These are phyloP conservation scores for Nothobranchius kuhntae DNA, from an alignment of 2,113 vertebrate genomes.

Conservation along the genomic window DNA sequence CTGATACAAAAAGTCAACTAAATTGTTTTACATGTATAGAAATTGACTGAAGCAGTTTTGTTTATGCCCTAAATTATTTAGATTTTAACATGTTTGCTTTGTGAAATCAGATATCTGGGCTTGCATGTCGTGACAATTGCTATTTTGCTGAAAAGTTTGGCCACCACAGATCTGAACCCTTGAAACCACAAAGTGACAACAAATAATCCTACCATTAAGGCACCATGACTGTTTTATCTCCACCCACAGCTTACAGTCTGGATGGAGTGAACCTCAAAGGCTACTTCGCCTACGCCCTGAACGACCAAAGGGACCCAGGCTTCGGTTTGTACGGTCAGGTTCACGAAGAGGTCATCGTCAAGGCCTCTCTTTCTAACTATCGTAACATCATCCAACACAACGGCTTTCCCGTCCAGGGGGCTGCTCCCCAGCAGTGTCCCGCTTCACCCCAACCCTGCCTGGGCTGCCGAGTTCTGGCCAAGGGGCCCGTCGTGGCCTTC, in stretches of 20 bases:
- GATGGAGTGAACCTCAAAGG: conserved; percentile 90
- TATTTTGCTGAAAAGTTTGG: no score
- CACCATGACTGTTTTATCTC: background rate
- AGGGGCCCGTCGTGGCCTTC: conserved; percentile 86
- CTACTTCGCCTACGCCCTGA: conserved; percentile 95
- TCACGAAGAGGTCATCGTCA: conserved; percentile 84
- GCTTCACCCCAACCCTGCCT: conserved; percentile 65
- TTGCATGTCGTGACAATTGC: no score
- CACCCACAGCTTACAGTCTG: conserved; percentile 80
- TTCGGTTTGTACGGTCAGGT: conserved; percentile 88
- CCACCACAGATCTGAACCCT: no score
- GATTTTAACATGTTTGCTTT: no score
- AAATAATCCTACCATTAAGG: no score
- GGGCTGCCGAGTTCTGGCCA: conserved; percentile 76
- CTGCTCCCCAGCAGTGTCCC: conserved; percentile 74
- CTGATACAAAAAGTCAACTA: no score
- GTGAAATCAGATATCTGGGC: no score
- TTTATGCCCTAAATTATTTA: no score
- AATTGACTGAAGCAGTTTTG: no score
- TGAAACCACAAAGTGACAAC: no score
- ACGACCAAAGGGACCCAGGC: conserved; percentile 85
- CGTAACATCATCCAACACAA: conserved; percentile 87
- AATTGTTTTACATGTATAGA: no score
- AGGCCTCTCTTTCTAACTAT: conserved; percentile 88
- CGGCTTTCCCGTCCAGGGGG: conserved; percentile 82